phyloP scores from a whole-genome alignment of 2,888 invertebrate genomes.

The Andrena fulva region DNA sequence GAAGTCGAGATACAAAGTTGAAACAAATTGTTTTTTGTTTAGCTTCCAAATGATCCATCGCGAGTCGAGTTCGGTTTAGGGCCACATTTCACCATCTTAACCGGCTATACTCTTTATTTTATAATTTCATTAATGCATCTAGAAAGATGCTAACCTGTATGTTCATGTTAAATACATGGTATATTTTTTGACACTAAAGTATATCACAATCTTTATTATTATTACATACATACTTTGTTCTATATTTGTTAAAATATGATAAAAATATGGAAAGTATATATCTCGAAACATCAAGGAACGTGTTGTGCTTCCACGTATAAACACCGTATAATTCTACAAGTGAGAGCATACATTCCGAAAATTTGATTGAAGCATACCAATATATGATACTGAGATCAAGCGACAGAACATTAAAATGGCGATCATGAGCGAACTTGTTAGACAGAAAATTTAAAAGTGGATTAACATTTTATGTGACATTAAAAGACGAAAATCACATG shows the following conservation, averaged over 20 bases:
- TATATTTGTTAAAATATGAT: background rate
- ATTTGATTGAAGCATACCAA: constrained; percentile 56
- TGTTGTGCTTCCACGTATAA: constrained; percentile 60
- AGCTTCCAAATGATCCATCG: no score
- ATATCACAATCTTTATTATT: background rate
- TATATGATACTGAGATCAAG: constrained; percentile 53
- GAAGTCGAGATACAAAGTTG: no score
- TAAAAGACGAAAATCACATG: constrained; percentile 30
- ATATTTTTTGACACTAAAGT: background rate
- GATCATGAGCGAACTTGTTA: constrained; percentile 24
- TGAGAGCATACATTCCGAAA: constrained; percentile 47
- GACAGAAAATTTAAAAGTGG: constrained; percentile 42
- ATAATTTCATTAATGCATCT: background rate
- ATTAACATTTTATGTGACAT: constrained; percentile 34
- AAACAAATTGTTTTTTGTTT: no score
- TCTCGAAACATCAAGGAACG: constrained; percentile 57
- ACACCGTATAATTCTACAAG: constrained; percentile 49
- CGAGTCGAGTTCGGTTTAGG: no score
- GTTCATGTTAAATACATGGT: background rate
- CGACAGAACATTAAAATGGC: constrained; percentile 46
- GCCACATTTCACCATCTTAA: no score
- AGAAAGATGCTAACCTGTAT: background rate
- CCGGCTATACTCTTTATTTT: background rate
- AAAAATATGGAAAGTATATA: constrained; percentile 4
- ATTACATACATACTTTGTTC: background rate